These are phyloP conservation scores for Eustalomyia histrio DNA, from an alignment of 2,888 invertebrate genomes.

Conservation along the genomic window DNA sequence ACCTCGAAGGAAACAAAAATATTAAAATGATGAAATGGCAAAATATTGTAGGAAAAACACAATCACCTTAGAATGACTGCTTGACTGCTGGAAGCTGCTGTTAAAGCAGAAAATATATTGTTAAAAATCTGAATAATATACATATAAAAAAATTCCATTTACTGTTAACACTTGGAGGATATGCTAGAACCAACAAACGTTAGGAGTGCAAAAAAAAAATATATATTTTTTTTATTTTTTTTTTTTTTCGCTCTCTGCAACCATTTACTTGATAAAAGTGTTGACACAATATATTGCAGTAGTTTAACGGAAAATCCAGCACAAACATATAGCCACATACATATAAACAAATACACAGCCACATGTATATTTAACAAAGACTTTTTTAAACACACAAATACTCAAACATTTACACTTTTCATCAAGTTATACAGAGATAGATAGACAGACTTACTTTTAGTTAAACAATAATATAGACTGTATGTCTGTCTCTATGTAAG, in stretches of 20 bases:
- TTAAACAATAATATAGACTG: constrained; percentile 44
- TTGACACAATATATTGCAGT: constrained; percentile 65
- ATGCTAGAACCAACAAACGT: constrained; percentile 36
- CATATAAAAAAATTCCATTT: constrained; percentile 24
- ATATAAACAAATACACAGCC: not conserved
- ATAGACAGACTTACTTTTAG: constrained; percentile 4
- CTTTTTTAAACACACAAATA: not conserved
- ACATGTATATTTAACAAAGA: not conserved
- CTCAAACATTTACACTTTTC: not conserved
- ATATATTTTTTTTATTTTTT: constrained; percentile 34
- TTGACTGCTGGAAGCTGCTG: constrained; percentile 57
- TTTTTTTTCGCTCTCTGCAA: constrained; percentile 35
- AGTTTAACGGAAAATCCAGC: constrained; percentile 54
- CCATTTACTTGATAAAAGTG: constrained; percentile 63
- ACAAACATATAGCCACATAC: not conserved
- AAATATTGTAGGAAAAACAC: constrained; percentile 64
- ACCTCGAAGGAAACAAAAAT: constrained; percentile 22
- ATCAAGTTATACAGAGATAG: constrained; percentile 10
- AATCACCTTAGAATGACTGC: constrained; percentile 64
- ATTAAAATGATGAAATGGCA: constrained; percentile 65
- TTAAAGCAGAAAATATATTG: constrained; percentile 31
- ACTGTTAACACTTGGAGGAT: constrained; percentile 34
- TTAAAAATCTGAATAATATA: constrained; percentile 37
- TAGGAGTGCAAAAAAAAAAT: constrained; percentile 24
- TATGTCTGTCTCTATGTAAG: constrained; percentile 28